A percentile compares a stretch with the other conserved stretches of the same genome.
Evolutionary conservation across 2,797 vertebrate species (phyloP).

Genomic region (Tadarida brasiliensis): DNA sequence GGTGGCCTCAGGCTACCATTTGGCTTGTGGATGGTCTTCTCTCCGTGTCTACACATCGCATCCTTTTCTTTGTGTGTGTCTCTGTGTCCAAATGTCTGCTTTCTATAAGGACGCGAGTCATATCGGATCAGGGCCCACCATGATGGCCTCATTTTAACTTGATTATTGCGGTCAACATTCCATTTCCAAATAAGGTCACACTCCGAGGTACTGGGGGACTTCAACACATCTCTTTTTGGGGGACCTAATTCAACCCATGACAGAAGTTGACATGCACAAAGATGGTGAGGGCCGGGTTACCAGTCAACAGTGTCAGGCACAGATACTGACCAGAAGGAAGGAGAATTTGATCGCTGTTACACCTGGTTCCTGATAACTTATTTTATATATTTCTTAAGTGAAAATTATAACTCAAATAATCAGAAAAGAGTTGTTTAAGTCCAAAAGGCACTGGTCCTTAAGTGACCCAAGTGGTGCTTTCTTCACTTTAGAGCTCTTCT

Average conservation of each 20-base stretch:
- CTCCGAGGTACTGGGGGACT: background rate
- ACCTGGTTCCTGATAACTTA: background rate
- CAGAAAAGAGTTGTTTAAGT: slow-evolving; percentile 8
- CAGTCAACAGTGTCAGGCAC: accelerated
- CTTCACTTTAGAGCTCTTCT: background rate
- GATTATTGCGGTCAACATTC: background rate
- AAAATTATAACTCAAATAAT: slow-evolving; percentile 21
- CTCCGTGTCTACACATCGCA: background rate
- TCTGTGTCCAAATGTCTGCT: background rate
- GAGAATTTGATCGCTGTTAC: background rate
- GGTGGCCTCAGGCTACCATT: background rate
- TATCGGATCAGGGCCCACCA: background rate
- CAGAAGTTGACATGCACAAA: background rate
- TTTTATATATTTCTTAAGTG: slow-evolving; percentile 10
- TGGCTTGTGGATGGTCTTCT: background rate
- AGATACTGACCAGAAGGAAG: background rate
- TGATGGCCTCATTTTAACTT: background rate
- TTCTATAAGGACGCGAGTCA: background rate
- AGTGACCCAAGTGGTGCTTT: background rate
- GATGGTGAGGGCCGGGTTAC: background rate
- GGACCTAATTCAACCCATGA: background rate
- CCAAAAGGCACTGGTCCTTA: background rate
- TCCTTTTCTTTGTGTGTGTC: background rate
- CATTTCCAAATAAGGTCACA: background rate
- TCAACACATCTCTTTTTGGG: background rate